Percentiles rank a stretch among this genome's conserved stretches.
Conservation (phyloP, 1,140 invertebrate genomes). For the Leguminivora glycinivorella region DNA sequence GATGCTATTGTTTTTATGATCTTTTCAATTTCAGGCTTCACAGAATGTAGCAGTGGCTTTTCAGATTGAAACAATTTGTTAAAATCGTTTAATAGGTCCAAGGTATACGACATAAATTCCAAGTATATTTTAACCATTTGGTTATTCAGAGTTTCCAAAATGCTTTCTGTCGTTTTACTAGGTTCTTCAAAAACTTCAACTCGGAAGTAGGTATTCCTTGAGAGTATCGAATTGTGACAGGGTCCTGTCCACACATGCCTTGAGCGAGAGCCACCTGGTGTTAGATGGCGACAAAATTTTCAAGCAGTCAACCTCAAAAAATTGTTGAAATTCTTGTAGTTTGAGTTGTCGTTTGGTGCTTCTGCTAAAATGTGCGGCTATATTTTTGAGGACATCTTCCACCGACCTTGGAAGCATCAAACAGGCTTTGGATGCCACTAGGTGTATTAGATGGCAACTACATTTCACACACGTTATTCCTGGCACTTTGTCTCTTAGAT, state of each 20-base stretch:
- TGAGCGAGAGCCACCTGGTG: conserved; percentile 31
- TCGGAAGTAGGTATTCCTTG: conserved; percentile 7
- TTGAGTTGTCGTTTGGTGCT: background rate
- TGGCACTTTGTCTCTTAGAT: background rate
- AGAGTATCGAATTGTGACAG: background rate
- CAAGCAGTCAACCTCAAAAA: background rate
- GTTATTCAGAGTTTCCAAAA: background rate
- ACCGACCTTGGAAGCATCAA: background rate
- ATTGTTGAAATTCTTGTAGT: conserved; percentile 23
- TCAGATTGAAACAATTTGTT: conserved; percentile 36
- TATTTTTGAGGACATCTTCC: background rate
- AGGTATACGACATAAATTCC: conserved; percentile 3
- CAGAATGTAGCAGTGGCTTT: conserved; percentile 32
- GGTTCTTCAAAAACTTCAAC: background rate
- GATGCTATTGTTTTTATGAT: conserved; percentile 35
- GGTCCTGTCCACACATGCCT: conserved; percentile 16
- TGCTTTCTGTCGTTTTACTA: background rate
- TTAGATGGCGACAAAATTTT: conserved; percentile 28
- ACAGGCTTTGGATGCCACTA: background rate
- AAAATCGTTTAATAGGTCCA: conserved; percentile 33
- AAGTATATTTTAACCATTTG: background rate
- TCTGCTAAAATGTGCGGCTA: background rate
- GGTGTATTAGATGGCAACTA: background rate
- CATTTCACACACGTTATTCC: background rate
- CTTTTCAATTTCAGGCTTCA: conserved; percentile 35